Evolutionary conservation across 2,888 invertebrate genomes (phyloP).

Genomic region (Theretra japonica): DNA sequence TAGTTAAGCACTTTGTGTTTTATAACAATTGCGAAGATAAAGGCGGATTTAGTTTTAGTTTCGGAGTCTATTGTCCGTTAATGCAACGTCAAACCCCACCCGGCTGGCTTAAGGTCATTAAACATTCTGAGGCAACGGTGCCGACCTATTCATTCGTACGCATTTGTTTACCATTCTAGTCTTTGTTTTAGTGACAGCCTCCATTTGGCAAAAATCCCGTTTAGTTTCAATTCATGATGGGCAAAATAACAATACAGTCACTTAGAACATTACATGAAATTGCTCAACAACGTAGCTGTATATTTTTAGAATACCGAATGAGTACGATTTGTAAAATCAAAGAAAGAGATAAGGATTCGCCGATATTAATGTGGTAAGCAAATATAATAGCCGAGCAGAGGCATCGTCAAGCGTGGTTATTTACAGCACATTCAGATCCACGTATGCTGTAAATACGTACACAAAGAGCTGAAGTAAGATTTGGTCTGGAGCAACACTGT

Average conservation of each 20-base stretch:
- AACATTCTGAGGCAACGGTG: conserved; percentile 62
- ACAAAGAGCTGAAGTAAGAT: neutral
- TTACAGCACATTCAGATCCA: neutral
- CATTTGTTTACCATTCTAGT: conserved; percentile 52
- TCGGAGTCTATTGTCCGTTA: conserved; percentile 71
- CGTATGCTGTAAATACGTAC: neutral
- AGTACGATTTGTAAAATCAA: too few species aligned
- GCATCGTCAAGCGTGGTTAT: neutral
- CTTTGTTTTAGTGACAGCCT: conserved; percentile 51
- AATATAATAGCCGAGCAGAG: too few species aligned
- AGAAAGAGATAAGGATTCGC: too few species aligned
- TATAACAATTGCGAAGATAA: conserved; percentile 73
- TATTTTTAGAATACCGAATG: too few species aligned
- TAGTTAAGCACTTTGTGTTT: conserved; percentile 68
- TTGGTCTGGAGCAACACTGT: conserved; percentile 1
- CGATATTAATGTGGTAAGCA: too few species aligned
- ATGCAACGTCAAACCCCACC: conserved; percentile 70
- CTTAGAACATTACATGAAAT: neutral
- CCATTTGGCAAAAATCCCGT: conserved; percentile 28
- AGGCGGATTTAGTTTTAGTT: conserved; percentile 70
- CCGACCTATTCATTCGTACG: conserved; percentile 59
- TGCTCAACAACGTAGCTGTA: neutral
- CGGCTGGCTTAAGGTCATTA: conserved; percentile 66
- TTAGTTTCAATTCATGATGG: conserved; percentile 19
- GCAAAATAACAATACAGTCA: neutral